Percentiles rank a stretch among this genome's conserved stretches.
Evolutionary conservation across 2,797 vertebrate genomes (phyloP).

Genomic region (Micropoecilia bifurca): DNA sequence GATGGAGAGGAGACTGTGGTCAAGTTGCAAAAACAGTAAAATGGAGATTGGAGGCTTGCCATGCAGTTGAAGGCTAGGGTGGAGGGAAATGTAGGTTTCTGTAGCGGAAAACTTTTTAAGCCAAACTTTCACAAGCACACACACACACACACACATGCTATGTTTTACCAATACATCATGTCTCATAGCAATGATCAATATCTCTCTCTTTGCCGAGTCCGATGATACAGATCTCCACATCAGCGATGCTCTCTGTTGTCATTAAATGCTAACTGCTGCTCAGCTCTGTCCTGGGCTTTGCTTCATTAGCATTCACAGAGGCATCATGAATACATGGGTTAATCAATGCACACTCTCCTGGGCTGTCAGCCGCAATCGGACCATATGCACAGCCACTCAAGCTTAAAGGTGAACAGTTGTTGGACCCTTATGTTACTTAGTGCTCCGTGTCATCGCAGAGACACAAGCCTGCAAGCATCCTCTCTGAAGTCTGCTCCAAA

Average conservation of each 20-base stretch:
- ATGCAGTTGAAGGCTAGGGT: conserved; percentile 56
- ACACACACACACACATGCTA: neutral
- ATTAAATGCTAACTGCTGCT: conserved; percentile 41
- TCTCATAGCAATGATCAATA: conserved; percentile 57
- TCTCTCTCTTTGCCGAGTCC: conserved; percentile 42
- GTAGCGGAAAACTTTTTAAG: conserved; percentile 31
- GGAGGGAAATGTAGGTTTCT: conserved; percentile 31
- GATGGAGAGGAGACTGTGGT: conserved; percentile 69
- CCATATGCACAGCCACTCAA: conserved; percentile 74
- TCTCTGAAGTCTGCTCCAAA: conserved; percentile 37
- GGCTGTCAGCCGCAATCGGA: conserved; percentile 63
- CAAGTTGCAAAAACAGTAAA: conserved; percentile 53
- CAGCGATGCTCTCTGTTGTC: conserved; percentile 40
- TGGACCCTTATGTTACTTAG: conserved; percentile 66
- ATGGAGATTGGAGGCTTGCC: conserved; percentile 59
- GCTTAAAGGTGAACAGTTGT: conserved; percentile 77
- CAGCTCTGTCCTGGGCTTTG: conserved; percentile 21
- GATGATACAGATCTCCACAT: conserved; percentile 54
- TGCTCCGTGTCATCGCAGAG: conserved; percentile 52
- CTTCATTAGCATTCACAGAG: conserved; percentile 72
- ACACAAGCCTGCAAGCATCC: conserved; percentile 34
- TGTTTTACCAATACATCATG: conserved; percentile 41
- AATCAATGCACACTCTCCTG: conserved; percentile 68
- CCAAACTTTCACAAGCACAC: neutral
- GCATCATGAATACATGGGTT: conserved; percentile 68